Base-by-base conservation (phyloP, 2,888 invertebrate species). In the Deilephila elpenor region DNA sequence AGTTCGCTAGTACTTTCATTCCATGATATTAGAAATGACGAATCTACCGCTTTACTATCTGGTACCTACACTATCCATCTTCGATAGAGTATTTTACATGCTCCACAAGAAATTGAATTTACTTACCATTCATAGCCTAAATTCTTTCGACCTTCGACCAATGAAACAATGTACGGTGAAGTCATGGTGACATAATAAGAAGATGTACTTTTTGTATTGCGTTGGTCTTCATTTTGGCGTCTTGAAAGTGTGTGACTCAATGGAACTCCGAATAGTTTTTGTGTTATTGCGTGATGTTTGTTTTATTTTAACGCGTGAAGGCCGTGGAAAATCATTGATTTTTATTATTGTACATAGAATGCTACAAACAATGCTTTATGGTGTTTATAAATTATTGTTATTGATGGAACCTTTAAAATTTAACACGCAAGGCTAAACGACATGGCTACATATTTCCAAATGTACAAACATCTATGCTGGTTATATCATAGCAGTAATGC, bases 221-320 rank as follows among this genome's bases (percentile, higher is more conserved):
- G 25, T 25, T 25, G 25, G 25, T 25, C 25, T 25, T 25, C 25
- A 25, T 62, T 62, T 62, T 62, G 62, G 6, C 62, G 32, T 62
- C 17, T 6, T 20, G 17, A 17, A 4, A 51, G 44, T 25, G 44
- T 67, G 64, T 67, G 64, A 67, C 64, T 67, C 64, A 67, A 67
- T 44, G 44, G 29, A 5, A 67, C 51, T 51, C 44, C 62, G 44
- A 67, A 67, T 67, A 51, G 25, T 51, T 67, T 67, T 67, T 67
- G 67, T 67, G 44, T 8, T 37, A 17, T 67, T 51, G 44, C 67
- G 67, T 67, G 67, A 67, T 67, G 84, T 86, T 86, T 86, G 82
- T 80, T 84, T 73, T 77, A 76, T 77, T 75, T 67, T 7, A 67
- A 67, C 51, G 67, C 67, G 67, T 67, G 67, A 67, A 67, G 67